Conservation (phyloP, 53 echinoderm and acorn worm species). For the Echinometra lucunter region DNA sequence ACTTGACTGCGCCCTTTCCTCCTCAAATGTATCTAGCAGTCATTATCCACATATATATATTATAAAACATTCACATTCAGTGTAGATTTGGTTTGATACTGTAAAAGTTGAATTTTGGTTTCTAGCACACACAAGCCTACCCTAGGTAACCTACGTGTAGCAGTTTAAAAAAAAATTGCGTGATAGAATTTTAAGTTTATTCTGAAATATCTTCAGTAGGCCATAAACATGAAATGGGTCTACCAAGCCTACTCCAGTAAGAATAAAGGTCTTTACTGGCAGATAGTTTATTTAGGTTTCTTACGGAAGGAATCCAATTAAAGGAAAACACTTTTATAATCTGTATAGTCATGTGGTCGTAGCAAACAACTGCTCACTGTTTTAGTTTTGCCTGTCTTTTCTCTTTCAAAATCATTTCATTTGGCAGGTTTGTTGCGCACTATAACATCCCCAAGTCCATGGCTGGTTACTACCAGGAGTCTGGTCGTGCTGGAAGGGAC, state of each 20-base stretch:
- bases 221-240: too few relatives aligned
- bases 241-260: neutral
- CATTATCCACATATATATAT: neutral
- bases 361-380: neutral
- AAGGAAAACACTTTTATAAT: neutral
- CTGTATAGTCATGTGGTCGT: neutral
- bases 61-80: neutral
- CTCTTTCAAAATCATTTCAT: neutral
- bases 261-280: neutral
- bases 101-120: neutral
- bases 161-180: too few relatives aligned
- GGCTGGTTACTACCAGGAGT: slow-evolving; percentile 97
- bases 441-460: slow-evolving; percentile 94
- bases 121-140: neutral
- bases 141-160: too few relatives aligned
- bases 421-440: slow-evolving; percentile 91
- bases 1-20: neutral
- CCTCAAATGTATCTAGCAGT: neutral
- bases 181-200: too few relatives aligned
- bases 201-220: neutral
- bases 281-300: neutral
- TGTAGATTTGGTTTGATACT: neutral
- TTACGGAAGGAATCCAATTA: neutral
- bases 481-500: slow-evolving; percentile 95
- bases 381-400: neutral